Conservation (phyloP, 2,888 invertebrate genomes). For the Amaurobius ferox region DNA sequence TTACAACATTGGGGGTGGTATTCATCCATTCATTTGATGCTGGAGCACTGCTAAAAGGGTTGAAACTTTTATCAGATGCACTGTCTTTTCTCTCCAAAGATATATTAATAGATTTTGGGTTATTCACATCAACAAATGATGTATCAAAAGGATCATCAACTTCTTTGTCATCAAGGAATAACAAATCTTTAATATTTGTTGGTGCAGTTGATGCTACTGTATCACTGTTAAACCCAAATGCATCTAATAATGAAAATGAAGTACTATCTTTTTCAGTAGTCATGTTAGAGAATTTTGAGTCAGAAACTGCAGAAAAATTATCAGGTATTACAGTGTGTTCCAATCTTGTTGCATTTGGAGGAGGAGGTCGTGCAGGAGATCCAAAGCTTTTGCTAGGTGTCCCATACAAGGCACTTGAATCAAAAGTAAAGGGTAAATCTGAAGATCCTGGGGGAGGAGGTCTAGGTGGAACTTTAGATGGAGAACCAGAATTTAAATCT, state of each 20-base stretch:
- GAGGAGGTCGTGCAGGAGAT: slow-evolving; percentile 72
- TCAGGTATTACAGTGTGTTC: slow-evolving; percentile 10
- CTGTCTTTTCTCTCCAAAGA: slow-evolving; percentile 23
- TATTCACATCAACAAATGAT: slow-evolving; percentile 72
- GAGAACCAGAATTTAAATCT: slow-evolving; percentile 47
- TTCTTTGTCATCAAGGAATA: slow-evolving; percentile 74
- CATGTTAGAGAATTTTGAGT: slow-evolving; percentile 3
- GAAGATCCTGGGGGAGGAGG: slow-evolving; percentile 64
- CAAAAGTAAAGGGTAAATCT: slow-evolving; percentile 32
- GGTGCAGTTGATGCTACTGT: slow-evolving; percentile 46
- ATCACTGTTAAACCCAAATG: slow-evolving; percentile 70
- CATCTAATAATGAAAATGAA: slow-evolving; percentile 65
- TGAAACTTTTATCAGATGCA: slow-evolving; percentile 43
- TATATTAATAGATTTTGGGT: slow-evolving; percentile 22
- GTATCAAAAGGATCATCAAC: slow-evolving; percentile 75
- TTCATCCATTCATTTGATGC: slow-evolving; percentile 27
- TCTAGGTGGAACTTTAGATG: slow-evolving; percentile 79
- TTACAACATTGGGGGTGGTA: slow-evolving; percentile 32
- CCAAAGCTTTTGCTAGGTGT: slow-evolving; percentile 44
- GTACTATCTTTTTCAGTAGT: slow-evolving; percentile 16
- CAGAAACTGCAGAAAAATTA: slow-evolving; percentile 7
- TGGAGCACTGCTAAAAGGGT: slow-evolving; percentile 56
- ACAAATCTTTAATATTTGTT: slow-evolving; percentile 72
- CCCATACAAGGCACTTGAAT: slow-evolving; percentile 70
- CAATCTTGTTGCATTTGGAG: slow-evolving; percentile 56